Conservation (phyloP, 2,888 invertebrate genomes). For the Stictocephala bisonia region DNA sequence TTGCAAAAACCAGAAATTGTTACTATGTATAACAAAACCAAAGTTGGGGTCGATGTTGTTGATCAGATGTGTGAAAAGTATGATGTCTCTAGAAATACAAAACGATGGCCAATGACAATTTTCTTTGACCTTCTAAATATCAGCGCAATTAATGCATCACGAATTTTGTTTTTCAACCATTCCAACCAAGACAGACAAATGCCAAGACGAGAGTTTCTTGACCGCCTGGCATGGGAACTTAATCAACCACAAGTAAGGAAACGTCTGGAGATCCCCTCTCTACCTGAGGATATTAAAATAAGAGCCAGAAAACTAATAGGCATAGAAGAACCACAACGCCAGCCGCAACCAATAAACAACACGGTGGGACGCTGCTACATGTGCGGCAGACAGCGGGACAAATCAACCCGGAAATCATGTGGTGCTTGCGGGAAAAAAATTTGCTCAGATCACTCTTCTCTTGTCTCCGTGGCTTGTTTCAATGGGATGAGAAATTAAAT, state of each 20-base stretch:
- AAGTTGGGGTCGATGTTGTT: slow-evolving; percentile 45
- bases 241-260: slow-evolving; percentile 17
- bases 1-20: slow-evolving; percentile 58
- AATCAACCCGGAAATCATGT: slow-evolving; percentile 14
- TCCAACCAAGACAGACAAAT: neutral
- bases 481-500: neutral
- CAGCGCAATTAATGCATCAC: slow-evolving; percentile 14
- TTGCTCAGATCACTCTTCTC: neutral
- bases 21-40: slow-evolving; percentile 58
- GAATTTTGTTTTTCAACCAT: slow-evolving; percentile 3
- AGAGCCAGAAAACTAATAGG: slow-evolving; percentile 1
- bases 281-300: slow-evolving; percentile 1
- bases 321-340: slow-evolving; percentile 19
- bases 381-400: slow-evolving; percentile 24
- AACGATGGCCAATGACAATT: slow-evolving; percentile 23
- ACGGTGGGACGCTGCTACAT: slow-evolving; percentile 19
- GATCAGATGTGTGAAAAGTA: slow-evolving; percentile 35
- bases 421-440: slow-evolving; percentile 4
- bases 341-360: slow-evolving; percentile 8
- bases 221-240: slow-evolving; percentile 17
- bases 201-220: slow-evolving; percentile 16
- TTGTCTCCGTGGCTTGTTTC: slow-evolving; percentile 7
- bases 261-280: neutral
- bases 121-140: slow-evolving; percentile 28
- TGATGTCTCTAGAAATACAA: slow-evolving; percentile 18